phyloP scores from a whole-genome alignment of 2,797 vertebrate genomes.

The Acanthurus tractus region DNA sequence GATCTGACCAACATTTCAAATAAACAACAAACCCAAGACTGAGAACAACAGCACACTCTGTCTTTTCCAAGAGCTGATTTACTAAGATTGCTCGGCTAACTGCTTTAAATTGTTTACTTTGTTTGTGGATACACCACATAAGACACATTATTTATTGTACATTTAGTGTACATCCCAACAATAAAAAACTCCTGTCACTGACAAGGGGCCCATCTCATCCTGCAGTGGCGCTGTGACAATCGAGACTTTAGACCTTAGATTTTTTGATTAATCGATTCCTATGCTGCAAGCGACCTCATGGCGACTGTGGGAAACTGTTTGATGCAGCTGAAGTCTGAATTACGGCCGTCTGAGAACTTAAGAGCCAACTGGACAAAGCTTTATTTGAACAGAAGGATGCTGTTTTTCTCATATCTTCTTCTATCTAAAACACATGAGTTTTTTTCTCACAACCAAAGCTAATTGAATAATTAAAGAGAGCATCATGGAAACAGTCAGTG shows the following conservation, averaged over 20 bases:
- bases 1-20: too few relatives aligned
- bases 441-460: constrained; percentile 37
- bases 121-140: too few relatives aligned
- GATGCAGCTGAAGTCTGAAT: too few relatives aligned
- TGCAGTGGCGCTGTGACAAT: neutral
- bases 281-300: neutral
- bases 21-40: too few relatives aligned
- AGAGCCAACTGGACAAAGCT: constrained; percentile 39
- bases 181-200: too few relatives aligned
- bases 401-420: constrained; percentile 8
- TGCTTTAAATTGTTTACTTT: too few relatives aligned
- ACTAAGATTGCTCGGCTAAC: too few relatives aligned
- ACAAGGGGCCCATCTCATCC: neutral
- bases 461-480: constrained; percentile 47
- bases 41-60: too few relatives aligned
- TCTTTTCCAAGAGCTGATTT: too few relatives aligned
- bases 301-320: neutral
- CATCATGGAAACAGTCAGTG: constrained; percentile 31
- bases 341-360: constrained; percentile 11
- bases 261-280: neutral
- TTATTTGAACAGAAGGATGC: constrained; percentile 26
- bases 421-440: constrained; percentile 40
- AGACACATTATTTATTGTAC: too few relatives aligned
- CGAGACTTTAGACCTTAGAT: neutral
- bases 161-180: too few relatives aligned